phyloP scores from a whole-genome alignment of 1,140 invertebrate genomes.

The Macrosteles quadrilineatus region DNA sequence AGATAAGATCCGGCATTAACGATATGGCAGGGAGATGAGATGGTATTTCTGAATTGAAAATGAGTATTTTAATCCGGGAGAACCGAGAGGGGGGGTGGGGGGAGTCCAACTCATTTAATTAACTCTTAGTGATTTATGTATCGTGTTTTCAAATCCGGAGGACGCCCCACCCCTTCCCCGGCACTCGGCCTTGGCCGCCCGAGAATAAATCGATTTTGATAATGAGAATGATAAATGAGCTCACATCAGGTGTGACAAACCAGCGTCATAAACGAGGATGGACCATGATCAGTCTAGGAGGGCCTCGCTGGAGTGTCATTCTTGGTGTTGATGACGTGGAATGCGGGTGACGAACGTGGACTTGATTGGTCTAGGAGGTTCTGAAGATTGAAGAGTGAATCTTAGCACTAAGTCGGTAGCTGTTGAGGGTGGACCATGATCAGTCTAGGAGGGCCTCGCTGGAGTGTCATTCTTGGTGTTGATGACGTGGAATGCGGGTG shows the following conservation, averaged over 20 bases:
- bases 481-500: too few species aligned
- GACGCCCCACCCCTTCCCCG: constrained; percentile 14
- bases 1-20: constrained; percentile 23
- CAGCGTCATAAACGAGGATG: too few species aligned
- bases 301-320: too few species aligned
- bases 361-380: too few species aligned
- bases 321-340: too few species aligned
- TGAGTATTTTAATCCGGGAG: constrained; percentile 21
- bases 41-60: constrained; percentile 26
- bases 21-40: constrained; percentile 14
- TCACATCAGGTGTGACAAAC: constrained; percentile 13
- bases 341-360: too few species aligned
- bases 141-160: constrained; percentile 30
- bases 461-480: too few species aligned
- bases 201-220: constrained; percentile 25
- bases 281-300: too few species aligned
- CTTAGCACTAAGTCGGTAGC: too few species aligned
- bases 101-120: constrained; percentile 28
- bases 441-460: too few species aligned
- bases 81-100: neutral
- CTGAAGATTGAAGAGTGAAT: too few species aligned
- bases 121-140: constrained; percentile 31
- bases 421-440: too few species aligned
- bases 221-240: constrained; percentile 22
- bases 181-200: neutral